Percentiles rank a stretch among this genome's conserved stretches.
Evolutionary conservation across 2,888 invertebrate genomes (phyloP).

Genomic region (Hybos culiciformis): DNA sequence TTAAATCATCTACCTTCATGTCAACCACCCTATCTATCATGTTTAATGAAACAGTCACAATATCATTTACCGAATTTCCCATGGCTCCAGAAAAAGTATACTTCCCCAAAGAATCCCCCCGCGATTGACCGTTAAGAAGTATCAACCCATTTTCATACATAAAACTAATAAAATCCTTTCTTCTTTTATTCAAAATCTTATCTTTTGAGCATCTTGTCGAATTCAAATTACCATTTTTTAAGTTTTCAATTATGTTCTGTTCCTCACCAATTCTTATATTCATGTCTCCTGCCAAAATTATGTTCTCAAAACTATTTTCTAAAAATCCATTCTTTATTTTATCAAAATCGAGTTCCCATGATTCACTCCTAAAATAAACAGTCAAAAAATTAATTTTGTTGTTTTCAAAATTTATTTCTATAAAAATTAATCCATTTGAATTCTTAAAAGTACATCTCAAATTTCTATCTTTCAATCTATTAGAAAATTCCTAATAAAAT

Average conservation of each 20-base stretch:
- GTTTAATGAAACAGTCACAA: neutral
- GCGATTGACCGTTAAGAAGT: neutral
- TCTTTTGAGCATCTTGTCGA: too few relatives aligned
- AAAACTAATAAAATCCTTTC: neutral
- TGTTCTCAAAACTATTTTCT: neutral
- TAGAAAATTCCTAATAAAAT: too few relatives aligned
- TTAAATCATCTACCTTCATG: too few relatives aligned
- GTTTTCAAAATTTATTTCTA: neutral
- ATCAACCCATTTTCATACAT: neutral
- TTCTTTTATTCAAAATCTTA: neutral
- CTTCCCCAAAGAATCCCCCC: neutral
- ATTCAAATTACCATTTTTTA: too few relatives aligned
- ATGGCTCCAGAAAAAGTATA: neutral
- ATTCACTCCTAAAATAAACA: neutral
- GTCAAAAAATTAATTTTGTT: neutral
- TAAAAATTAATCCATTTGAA: neutral
- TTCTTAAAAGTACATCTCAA: neutral
- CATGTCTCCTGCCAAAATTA: too few relatives aligned
- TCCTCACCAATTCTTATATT: too few relatives aligned
- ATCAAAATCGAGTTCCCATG: neutral
- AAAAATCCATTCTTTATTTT: neutral
- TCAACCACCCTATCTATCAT: too few relatives aligned
- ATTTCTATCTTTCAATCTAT: too few relatives aligned
- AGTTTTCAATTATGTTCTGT: too few relatives aligned
- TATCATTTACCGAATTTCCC: slow-evolving; percentile 6